These are phyloP conservation scores for Heliconius ismenius DNA, from an alignment of 2,888 invertebrate species.

Conservation along the genomic window DNA sequence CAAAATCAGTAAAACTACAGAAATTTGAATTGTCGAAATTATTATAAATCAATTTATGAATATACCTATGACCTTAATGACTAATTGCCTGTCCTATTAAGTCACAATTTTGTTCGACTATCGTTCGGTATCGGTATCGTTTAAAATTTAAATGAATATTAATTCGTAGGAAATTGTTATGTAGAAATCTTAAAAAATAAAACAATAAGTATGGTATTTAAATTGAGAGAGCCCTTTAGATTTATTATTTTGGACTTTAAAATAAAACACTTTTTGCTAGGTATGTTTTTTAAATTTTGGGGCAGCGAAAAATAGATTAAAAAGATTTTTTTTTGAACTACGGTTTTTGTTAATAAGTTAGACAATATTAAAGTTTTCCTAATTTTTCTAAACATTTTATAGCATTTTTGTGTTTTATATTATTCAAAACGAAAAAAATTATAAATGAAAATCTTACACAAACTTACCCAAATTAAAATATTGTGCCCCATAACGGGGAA, in stretches of 20 bases:
- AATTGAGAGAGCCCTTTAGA: neutral
- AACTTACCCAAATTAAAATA: constrained; percentile 64
- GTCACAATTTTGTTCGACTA: constrained; percentile 30
- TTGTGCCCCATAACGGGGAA: constrained; percentile 74
- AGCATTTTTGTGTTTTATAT: neutral
- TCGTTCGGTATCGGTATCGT: neutral
- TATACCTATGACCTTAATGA: constrained; percentile 10
- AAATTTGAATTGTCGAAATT: constrained; percentile 1
- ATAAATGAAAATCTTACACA: neutral
- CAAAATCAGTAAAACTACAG: neutral
- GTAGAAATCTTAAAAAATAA: neutral
- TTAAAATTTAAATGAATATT: neutral
- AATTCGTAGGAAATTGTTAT: neutral
- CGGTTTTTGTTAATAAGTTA: neutral
- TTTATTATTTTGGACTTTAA: neutral
- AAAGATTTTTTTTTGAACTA: neutral
- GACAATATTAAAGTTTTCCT: neutral
- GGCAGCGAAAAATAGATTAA: neutral
- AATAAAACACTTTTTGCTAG: neutral
- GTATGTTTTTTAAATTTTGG: neutral
- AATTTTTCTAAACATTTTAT: neutral
- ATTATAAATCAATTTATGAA: constrained; percentile 26
- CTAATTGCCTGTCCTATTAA: constrained; percentile 32
- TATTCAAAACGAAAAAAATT: neutral
- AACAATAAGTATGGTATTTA: neutral